Conservation (phyloP, 1,140 invertebrate genomes). For the Micrasema minimum region DNA sequence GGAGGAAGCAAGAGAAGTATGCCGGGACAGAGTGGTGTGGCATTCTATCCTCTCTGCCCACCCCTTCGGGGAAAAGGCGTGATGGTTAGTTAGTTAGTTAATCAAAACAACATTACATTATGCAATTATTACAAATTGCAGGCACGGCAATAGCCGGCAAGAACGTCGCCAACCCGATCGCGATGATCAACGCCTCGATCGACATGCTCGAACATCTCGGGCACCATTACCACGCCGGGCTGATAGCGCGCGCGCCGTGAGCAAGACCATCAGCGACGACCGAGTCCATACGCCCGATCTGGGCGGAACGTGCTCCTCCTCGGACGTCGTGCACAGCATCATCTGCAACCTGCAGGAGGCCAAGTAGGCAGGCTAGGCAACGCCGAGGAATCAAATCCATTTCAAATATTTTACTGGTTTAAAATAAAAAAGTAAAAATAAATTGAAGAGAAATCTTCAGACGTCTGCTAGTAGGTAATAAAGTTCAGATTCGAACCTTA, state of each 20-base stretch:
- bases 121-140: constrained; percentile 50
- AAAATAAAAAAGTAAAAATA: no score
- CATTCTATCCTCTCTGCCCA: no score
- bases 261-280: constrained; percentile 86
- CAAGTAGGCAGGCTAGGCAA: neutral
- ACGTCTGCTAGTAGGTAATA: no score
- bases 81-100: no score
- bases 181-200: constrained; percentile 92
- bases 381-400: neutral
- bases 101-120: no score
- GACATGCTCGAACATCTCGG: constrained; percentile 94
- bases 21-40: no score
- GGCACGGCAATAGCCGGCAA: constrained; percentile 91
- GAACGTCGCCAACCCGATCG: constrained; percentile 97
- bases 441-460: no score
- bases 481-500: no score
- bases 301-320: constrained; percentile 73
- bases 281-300: constrained; percentile 81
- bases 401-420: neutral
- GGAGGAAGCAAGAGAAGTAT: no score
- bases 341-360: constrained; percentile 68
- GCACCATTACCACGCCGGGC: constrained; percentile 81
- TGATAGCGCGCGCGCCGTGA: constrained; percentile 82
- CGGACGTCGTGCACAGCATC: constrained; percentile 77
- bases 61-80: no score